Conservation (phyloP, 2,113 vertebrate species). For the Aleadryas rufinucha region DNA sequence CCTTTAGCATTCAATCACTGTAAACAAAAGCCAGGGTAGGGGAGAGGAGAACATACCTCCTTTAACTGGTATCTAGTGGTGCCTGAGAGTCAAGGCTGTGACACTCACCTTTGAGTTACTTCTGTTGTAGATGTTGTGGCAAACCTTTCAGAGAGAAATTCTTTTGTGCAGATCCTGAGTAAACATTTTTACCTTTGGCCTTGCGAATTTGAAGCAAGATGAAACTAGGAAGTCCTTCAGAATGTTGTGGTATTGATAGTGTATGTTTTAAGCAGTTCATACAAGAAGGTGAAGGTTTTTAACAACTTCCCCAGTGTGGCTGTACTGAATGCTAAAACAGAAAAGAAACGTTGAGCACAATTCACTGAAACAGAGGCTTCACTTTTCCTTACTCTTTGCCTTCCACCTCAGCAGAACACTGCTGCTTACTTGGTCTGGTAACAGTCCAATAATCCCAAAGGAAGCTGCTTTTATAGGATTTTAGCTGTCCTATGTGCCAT, state of each 20-base stretch:
- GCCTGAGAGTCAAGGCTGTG: not conserved
- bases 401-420: not conserved
- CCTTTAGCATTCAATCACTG: not conserved
- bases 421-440: not conserved
- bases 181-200: not conserved
- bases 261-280: not conserved
- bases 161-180: not conserved
- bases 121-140: not conserved
- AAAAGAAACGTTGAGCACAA: not conserved
- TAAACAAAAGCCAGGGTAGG: not conserved
- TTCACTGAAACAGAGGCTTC: not conserved
- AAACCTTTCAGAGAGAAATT: not conserved
- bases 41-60: not conserved
- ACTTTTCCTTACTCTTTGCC: not conserved
- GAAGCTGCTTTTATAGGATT: not conserved
- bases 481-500: accelerated
- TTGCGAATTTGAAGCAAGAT: not conserved
- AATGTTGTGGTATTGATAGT: not conserved
- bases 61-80: not conserved
- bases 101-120: not conserved
- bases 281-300: not conserved
- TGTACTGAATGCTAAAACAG: not conserved
- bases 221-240: not conserved
- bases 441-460: not conserved
- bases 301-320: not conserved